Evolutionary conservation across 2,797 vertebrate species (phyloP).

Genomic region (Chaunax sp.): DNA sequence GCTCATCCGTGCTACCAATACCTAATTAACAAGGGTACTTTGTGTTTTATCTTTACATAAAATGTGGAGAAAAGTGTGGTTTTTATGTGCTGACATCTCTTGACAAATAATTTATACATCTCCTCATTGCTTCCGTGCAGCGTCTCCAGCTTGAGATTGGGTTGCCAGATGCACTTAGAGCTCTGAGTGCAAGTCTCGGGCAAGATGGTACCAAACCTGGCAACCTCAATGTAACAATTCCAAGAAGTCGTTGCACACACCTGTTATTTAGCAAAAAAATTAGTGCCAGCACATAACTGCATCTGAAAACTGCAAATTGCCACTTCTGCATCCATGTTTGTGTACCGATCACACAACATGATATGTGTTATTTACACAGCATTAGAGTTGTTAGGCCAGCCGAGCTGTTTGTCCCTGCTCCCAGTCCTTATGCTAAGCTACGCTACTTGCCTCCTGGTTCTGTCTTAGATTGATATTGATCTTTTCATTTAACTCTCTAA

Average conservation of each 20-base stretch:
- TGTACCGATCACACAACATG: too few relatives aligned
- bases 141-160: background rate
- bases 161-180: background rate
- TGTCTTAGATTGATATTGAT: background rate
- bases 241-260: background rate
- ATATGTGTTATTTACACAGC: background rate
- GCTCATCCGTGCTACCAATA: too few relatives aligned
- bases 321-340: too few relatives aligned
- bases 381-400: too few relatives aligned
- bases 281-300: background rate
- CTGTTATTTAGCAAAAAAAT: too few relatives aligned
- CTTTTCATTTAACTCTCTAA: background rate
- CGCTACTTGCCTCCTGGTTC: background rate
- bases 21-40: too few relatives aligned
- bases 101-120: background rate
- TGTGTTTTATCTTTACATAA: too few relatives aligned
- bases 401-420: background rate
- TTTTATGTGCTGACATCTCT: too few relatives aligned
- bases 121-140: background rate
- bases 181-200: background rate
- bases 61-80: too few relatives aligned
- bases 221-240: background rate
- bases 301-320: background rate
- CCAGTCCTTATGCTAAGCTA: conserved; percentile 18
- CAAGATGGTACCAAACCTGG: background rate